phyloP scores from a whole-genome alignment of 2,113 vertebrate species.

The Leucopsar rothschildi region DNA sequence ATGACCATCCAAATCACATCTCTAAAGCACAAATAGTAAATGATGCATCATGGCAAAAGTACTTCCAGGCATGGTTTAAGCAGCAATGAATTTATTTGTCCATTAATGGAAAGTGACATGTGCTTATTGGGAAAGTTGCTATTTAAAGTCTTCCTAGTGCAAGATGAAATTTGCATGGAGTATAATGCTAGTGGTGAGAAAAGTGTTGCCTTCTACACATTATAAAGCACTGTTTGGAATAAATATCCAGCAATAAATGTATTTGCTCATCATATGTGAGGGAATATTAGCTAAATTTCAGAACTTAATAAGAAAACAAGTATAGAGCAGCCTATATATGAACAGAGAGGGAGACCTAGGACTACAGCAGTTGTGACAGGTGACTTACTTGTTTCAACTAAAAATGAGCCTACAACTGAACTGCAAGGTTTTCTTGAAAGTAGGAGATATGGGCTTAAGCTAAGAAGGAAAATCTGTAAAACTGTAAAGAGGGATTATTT shows the following conservation, averaged over 20 bases:
- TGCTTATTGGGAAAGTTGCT: not conserved
- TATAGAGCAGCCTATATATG: not conserved
- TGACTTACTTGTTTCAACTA: not conserved
- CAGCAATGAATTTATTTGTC: not conserved
- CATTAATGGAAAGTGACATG: not conserved
- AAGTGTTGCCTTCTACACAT: not conserved
- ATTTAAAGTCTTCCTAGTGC: not conserved
- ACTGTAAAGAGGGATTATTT: not conserved
- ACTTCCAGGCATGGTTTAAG: not conserved
- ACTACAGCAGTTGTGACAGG: not conserved
- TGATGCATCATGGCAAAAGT: not conserved
- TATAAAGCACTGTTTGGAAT: not conserved
- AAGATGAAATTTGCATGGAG: not conserved
- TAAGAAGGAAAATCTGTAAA: not conserved
- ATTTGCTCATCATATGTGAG: not conserved
- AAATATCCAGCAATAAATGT: not conserved
- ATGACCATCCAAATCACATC: not conserved
- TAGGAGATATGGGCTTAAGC: not conserved
- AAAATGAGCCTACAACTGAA: not conserved
- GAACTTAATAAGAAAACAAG: not conserved
- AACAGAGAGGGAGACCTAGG: not conserved
- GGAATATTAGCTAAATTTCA: not conserved
- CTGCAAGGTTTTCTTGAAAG: not conserved
- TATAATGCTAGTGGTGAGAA: not conserved
- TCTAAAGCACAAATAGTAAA: not conserved